phyloP scores from a whole-genome alignment of 2,888 invertebrate genomes.

The Erebia aethiops region DNA sequence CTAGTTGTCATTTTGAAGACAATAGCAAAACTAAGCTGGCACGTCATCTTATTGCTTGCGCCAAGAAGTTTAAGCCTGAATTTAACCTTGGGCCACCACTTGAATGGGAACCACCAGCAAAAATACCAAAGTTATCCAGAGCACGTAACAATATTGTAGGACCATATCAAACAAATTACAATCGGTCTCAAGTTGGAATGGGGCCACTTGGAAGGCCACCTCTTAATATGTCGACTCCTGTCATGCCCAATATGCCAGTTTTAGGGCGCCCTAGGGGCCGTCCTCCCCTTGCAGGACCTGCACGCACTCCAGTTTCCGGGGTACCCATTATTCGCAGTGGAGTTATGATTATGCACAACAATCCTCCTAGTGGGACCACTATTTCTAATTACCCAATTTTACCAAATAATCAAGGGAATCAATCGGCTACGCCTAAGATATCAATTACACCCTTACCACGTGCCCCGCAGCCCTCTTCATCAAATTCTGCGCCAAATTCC shows the following conservation, averaged over 20 bases:
- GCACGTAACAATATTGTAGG: conserved; percentile 71
- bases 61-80: conserved; percentile 95
- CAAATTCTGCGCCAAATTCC: conserved; percentile 65
- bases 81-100: conserved; percentile 93
- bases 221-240: conserved; percentile 55
- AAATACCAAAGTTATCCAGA: conserved; percentile 88
- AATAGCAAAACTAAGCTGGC: conserved; percentile 96
- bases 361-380: conserved; percentile 72
- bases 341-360: conserved; percentile 87
- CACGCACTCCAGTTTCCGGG: conserved; percentile 70
- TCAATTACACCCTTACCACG: conserved; percentile 95
- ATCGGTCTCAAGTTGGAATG: conserved; percentile 76
- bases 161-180: conserved; percentile 76
- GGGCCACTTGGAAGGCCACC: conserved; percentile 70
- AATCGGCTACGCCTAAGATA: conserved; percentile 92
- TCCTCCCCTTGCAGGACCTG: conserved; percentile 62
- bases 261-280: conserved; percentile 77
- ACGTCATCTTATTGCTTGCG: conserved; percentile 94
- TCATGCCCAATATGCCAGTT: conserved; percentile 61
- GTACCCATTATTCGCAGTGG: conserved; percentile 79
- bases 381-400: conserved; percentile 73
- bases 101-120: conserved; percentile 97
- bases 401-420: conserved; percentile 65
- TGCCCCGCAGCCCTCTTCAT: conserved; percentile 79
- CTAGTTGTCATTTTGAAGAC: conserved; percentile 97